Base-by-base conservation (phyloP, 2,888 invertebrate species). In the Nymphalis c-album region DNA sequence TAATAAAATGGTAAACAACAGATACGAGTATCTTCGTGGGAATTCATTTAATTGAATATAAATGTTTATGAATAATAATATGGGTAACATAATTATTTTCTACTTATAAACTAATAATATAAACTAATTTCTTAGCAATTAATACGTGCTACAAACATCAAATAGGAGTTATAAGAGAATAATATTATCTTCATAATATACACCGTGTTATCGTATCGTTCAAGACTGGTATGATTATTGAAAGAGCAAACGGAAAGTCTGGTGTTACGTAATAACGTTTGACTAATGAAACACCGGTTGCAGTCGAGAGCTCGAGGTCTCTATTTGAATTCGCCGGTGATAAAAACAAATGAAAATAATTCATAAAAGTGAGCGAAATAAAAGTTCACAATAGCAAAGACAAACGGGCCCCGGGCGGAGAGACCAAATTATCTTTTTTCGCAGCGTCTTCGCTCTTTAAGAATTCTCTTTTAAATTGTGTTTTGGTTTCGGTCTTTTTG, bases 381-480 rank as follows among this genome's bases (percentile, higher is more conserved):
- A 90, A 90, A 91, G 89, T 91, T 88, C 85, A 85, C 86, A 90
- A 90, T 88, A 85, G 87, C 87, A 89, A 91, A 91, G 89, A 90
- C 90, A 91, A 91, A 90, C 89, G 78, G 76, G 83, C 87, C 85
- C 80, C 77, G 78, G 85, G 84, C 86, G 76, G 76, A 75, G 78
- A 77, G 80, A 76, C 81, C 87, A 85, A 88, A 91, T 91, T 91
- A 90, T 90, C 87, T 91, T 90, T 91, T 87, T 82, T 79, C 74
- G 73, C 77, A 82, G 79, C 86, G 84, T 90, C 90, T 88, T 88
- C 83, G 83, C 86, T 90, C 85, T 88, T 88, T 88, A 88, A 90
- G 89, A 90, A 91, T 91, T 90, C 91, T 85, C 86, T 90, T 90
- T 90, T 87, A 91, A 91, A 90, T 90, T 92, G 88, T 90, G 81